Percentiles rank a stretch among this genome's conserved stretches.
Evolutionary conservation across 1,140 invertebrate genomes (phyloP).

Genomic region (Heliconius hewitsoni): DNA sequence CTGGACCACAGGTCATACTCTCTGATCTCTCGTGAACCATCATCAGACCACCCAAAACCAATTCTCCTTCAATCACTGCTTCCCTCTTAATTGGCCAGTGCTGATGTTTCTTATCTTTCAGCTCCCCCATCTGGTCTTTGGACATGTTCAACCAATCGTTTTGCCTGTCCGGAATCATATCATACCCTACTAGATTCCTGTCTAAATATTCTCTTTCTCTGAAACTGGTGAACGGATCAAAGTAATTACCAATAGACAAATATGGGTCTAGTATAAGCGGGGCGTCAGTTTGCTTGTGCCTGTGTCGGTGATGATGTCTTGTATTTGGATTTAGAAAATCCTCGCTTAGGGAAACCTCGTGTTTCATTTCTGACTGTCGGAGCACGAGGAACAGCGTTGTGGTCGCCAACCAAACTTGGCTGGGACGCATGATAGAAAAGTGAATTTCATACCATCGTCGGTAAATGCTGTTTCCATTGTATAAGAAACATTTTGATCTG

Average conservation of each 20-base stretch:
- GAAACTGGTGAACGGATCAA: slow-evolving; percentile 41
- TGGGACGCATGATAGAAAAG: slow-evolving; percentile 60
- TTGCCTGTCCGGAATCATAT: slow-evolving; percentile 40
- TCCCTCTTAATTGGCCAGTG: slow-evolving; percentile 93
- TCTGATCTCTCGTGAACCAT: slow-evolving; percentile 82
- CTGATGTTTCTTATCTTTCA: slow-evolving; percentile 69
- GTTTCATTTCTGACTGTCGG: slow-evolving; percentile 58
- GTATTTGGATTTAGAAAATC: slow-evolving; percentile 44
- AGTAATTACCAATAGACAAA: slow-evolving; percentile 31
- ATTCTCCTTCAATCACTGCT: slow-evolving; percentile 91
- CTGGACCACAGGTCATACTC: slow-evolving; percentile 85
- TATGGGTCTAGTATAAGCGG: slow-evolving; percentile 25
- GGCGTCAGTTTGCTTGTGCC: slow-evolving; percentile 56
- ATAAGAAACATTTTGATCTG: slow-evolving; percentile 61
- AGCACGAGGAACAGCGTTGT: slow-evolving; percentile 52
- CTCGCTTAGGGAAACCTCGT: slow-evolving; percentile 38
- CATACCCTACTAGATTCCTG: slow-evolving; percentile 39
- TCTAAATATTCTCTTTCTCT: slow-evolving; percentile 46
- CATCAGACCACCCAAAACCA: slow-evolving; percentile 94
- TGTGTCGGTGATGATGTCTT: slow-evolving; percentile 67
- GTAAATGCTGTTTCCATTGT: slow-evolving; percentile 52
- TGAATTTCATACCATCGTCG: slow-evolving; percentile 61
- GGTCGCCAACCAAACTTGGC: slow-evolving; percentile 60
- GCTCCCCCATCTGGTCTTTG: slow-evolving; percentile 61
- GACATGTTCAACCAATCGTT: slow-evolving; percentile 63